phyloP scores from a whole-genome alignment of 2,888 invertebrate species.

The Catotricha subobsoleta region DNA sequence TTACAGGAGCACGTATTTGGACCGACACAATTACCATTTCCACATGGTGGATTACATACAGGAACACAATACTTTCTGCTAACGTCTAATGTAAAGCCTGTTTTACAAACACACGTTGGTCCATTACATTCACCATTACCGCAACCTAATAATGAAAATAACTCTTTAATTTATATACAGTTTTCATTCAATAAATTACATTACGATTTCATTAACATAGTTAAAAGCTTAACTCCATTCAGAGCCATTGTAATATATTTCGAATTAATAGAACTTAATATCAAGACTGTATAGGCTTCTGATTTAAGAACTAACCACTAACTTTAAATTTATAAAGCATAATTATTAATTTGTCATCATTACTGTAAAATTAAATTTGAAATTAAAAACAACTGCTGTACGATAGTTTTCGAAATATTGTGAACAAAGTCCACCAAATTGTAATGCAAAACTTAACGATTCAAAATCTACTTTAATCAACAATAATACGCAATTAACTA shows the following conservation, averaged over 20 bases:
- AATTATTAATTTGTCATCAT: too few relatives aligned
- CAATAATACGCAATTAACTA: too few relatives aligned
- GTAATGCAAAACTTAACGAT: too few relatives aligned
- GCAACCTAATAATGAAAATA: conserved; percentile 26
- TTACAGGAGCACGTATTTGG: conserved; percentile 29
- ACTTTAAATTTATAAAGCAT: too few relatives aligned
- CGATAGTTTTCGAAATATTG: too few relatives aligned
- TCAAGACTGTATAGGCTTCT: too few relatives aligned
- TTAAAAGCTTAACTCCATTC: background rate
- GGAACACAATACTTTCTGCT: conserved; percentile 43
- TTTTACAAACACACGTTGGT: conserved; percentile 43
- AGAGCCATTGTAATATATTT: background rate
- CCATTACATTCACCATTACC: conserved; percentile 44
- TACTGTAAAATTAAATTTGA: too few relatives aligned
- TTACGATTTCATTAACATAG: background rate
- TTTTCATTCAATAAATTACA: background rate
- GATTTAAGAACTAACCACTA: too few relatives aligned
- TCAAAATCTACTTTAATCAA: too few relatives aligned
- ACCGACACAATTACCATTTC: conserved; percentile 27
- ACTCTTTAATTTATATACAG: background rate
- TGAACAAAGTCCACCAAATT: too few relatives aligned
- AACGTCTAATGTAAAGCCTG: conserved; percentile 36
- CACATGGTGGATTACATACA: conserved; percentile 35
- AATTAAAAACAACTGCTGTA: too few relatives aligned
- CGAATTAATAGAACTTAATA: background rate